These are phyloP conservation scores for Ranitomeya imitator DNA, from an alignment of 2,113 vertebrate species.

Conservation along the genomic window DNA sequence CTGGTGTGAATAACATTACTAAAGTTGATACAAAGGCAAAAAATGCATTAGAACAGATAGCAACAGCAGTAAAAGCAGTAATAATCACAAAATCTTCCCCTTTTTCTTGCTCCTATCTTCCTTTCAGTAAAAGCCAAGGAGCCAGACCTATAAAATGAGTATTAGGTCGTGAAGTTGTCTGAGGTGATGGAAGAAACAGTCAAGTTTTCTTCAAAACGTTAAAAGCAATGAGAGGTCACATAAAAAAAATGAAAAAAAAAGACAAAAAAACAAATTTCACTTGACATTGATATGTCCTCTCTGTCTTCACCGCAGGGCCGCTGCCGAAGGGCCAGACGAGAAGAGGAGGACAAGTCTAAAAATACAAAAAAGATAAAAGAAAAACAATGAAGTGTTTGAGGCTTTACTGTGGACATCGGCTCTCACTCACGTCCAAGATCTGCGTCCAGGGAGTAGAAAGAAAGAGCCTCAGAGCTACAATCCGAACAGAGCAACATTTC, in stretches of 20 bases:
- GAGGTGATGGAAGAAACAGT: constrained; percentile 8
- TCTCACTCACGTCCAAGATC: constrained; percentile 32
- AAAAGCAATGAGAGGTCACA: constrained; percentile 16
- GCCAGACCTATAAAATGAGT: constrained; percentile 8
- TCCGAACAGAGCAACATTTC: constrained; percentile 42
- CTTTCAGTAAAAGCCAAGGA: neutral
- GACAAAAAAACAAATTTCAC: neutral
- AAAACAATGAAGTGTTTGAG: neutral
- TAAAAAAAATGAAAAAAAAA: neutral
- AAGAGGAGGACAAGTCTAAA: constrained; percentile 14
- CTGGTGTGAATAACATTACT: neutral
- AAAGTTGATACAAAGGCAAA: neutral
- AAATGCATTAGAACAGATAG: neutral
- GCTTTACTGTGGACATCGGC: constrained; percentile 15
- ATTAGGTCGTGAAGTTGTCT: constrained; percentile 27
- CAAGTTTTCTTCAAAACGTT: constrained; percentile 19
- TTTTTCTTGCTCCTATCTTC: neutral
- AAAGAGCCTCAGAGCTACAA: constrained; percentile 13
- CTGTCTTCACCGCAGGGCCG: neutral
- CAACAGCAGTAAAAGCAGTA: neutral
- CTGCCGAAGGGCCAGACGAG: neutral
- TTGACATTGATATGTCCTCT: constrained; percentile 24
- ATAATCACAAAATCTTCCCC: neutral
- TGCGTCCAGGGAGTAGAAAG: constrained; percentile 10
- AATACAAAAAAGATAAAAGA: constrained; percentile 22